Percentiles rank a stretch among this genome's conserved stretches.
phyloP scores from a whole-genome alignment of 2,113 vertebrate species.

The Halichoeres trimaculatus region DNA sequence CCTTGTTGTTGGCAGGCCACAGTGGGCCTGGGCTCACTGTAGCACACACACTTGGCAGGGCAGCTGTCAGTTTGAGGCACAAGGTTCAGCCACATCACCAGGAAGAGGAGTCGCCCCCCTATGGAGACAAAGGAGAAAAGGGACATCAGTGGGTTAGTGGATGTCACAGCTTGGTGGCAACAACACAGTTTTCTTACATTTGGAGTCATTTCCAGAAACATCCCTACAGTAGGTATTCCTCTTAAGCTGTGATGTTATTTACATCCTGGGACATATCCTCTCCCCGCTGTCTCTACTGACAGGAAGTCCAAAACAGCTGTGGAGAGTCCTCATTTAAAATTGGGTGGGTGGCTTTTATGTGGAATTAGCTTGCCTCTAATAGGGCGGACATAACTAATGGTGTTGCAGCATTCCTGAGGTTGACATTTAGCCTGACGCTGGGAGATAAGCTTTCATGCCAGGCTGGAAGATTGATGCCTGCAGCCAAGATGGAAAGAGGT shows the following conservation, averaged over 20 bases:
- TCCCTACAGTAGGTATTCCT: slow-evolving; percentile 25
- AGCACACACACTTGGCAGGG: slow-evolving; percentile 94
- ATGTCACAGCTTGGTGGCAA: no score
- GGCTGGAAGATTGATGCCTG: slow-evolving; percentile 48
- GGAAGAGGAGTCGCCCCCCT: slow-evolving; percentile 93
- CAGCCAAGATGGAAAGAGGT: slow-evolving; percentile 26
- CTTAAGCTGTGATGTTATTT: slow-evolving; percentile 46
- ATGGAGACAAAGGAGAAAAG: slow-evolving; percentile 56
- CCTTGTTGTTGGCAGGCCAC: slow-evolving; percentile 97
- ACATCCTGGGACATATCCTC: slow-evolving; percentile 50
- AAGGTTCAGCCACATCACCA: slow-evolving; percentile 93
- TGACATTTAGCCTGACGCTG: slow-evolving; percentile 71
- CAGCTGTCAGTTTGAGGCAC: slow-evolving; percentile 87
- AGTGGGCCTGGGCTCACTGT: slow-evolving; percentile 93
- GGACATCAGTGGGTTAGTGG: background rate
- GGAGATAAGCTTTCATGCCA: slow-evolving; percentile 65
- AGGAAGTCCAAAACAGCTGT: slow-evolving; percentile 33
- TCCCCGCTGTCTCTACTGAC: slow-evolving; percentile 45
- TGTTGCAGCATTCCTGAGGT: slow-evolving; percentile 48
- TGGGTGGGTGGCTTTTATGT: slow-evolving; percentile 57
- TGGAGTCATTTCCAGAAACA: slow-evolving; percentile 13
- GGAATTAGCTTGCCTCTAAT: slow-evolving; percentile 70
- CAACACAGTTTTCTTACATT: background rate
- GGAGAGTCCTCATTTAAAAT: slow-evolving; percentile 61
- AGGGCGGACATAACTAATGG: slow-evolving; percentile 69